Evolutionary conservation across 30 jellyfish, hydroid and myxozoan genomes (phyloP), one percentile per base, ranked within the genome.

Genomic region (Pelagia noctiluca): DNA sequence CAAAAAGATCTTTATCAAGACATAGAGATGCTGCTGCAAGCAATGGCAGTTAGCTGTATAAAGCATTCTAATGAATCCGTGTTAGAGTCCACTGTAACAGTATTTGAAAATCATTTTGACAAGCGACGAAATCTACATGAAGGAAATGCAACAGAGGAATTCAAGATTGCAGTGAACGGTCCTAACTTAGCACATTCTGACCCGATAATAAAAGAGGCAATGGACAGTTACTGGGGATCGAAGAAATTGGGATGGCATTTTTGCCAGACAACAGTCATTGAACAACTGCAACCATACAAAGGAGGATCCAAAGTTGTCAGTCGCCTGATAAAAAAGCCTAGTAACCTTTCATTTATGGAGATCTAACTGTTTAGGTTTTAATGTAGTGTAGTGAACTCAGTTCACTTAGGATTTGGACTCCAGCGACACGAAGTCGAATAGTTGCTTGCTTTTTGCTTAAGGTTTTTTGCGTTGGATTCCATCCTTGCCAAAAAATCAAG

Each of bases 161-260:
- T 63, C 82, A 70, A 42, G 72, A 70, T 70, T 70, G 82, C 82
- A 36, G 67, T 70, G 21, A 29, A 70, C 67, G 82, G 82, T 42
- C 82, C 82, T 35, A 70, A 70, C 67, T 35, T 70, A 30, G 82
- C 82, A 21, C 82, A 70, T 29, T 36, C 82, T 70, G 82, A 70
- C 35, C 68, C 82, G 4, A 19, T 70, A 35, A 35, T 70, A 36
- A 70, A 70, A 35, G 82, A 70, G 67, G 82, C 82, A 70, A 70
- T 70, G 82, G 67, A 70, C 47, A 11, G 35, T 3, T 70, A 70
- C 82, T 70, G 82, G 82, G 22, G 82, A 42, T 32, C 82, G n/a
- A 70, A 70, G 67, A 42, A 42, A 70, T 35, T 35, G 35, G 67
- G 73, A 70, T 70, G 67, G 67, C 82, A 70, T 35, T 70, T 70